Conservation (phyloP, 2,888 invertebrate genomes). For the Agonopterix alstromeriana region DNA sequence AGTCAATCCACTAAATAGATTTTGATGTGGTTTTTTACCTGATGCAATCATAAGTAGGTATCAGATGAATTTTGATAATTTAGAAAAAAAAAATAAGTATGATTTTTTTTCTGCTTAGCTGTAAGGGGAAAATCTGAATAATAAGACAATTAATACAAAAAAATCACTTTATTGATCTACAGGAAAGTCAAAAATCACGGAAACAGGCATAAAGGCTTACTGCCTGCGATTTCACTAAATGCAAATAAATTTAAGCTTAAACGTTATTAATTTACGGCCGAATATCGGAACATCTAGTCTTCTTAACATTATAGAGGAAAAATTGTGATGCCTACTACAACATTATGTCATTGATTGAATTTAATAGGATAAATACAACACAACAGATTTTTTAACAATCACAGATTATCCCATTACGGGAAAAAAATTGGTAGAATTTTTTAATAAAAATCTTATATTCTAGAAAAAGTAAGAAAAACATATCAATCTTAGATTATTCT, state of each 20-base stretch:
- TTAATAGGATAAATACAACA: too few species aligned
- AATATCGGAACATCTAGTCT: neutral
- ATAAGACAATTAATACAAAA: conserved; percentile 6
- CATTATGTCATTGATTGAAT: too few species aligned
- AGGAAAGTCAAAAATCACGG: conserved; percentile 10
- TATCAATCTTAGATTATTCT: neutral
- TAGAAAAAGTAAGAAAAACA: neutral
- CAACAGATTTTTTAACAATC: too few species aligned
- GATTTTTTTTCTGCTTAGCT: too few species aligned
- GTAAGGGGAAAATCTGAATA: too few species aligned
- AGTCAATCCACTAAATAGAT: too few species aligned
- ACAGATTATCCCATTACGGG: neutral
- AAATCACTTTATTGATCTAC: conserved; percentile 19
- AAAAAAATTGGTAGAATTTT: neutral
- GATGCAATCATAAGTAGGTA: too few species aligned
- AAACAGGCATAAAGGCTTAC: conserved; percentile 9
- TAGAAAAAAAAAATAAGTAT: too few species aligned
- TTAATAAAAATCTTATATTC: neutral
- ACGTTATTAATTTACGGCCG: neutral
- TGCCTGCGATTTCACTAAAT: conserved; percentile 13
- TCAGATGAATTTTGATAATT: too few species aligned
- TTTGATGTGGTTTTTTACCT: too few species aligned
- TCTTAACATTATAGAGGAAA: too few species aligned
- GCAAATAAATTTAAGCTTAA: conserved; percentile 11
- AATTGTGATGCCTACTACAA: too few species aligned